Evolutionary conservation across 1,140 invertebrate species (phyloP), one percentile per base, ranked within the genome.

Genomic region (Diorhabda sublineata): DNA sequence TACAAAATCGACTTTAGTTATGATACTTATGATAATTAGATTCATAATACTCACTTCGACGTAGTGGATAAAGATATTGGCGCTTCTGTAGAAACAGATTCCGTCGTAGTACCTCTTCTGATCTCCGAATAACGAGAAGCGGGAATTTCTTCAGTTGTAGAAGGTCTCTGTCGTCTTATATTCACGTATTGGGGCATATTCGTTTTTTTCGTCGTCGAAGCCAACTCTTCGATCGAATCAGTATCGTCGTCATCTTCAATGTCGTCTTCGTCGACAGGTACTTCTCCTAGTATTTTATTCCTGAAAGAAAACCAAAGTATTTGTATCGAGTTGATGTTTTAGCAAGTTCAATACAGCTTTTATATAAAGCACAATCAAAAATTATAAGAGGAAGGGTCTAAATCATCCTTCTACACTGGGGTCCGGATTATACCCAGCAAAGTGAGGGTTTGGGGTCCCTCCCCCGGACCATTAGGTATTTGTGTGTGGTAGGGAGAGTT

Each of bases 111-210:
- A 9, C 70, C 67, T 67, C 74, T 65, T 64, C 71, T 69, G 7
- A 76, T 69, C 8, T 69, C 61, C 3, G 52, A 59, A 57, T 76
- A 76, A 59, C 76, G 76, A 67, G 78, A 77, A 43, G 73, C 68
- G 3, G 62, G 61, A 6, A 67, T 42, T 67, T 73, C 65, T 74
- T 79, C 70, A 4, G 83, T 76, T 2, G 86, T 85, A 1, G 85
- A 82, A 6, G 87, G 87, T 70, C 87, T 82, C 0, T 82, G 76
- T 57, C 90, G 83, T 63, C 88, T 81, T 45, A 91, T 89, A 71
- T 87, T 91, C 0, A 89, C 87, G 66, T 91, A 92, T 73, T 87
- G 87, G 66, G 84, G 84, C 73, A 68, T 82, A 66, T 68, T 68
- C 42, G n/a, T 60, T 71, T 79, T 75, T 5, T 73, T 78, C 68